Conservation (phyloP, 2,797 vertebrate species). For the Falco peregrinus region DNA sequence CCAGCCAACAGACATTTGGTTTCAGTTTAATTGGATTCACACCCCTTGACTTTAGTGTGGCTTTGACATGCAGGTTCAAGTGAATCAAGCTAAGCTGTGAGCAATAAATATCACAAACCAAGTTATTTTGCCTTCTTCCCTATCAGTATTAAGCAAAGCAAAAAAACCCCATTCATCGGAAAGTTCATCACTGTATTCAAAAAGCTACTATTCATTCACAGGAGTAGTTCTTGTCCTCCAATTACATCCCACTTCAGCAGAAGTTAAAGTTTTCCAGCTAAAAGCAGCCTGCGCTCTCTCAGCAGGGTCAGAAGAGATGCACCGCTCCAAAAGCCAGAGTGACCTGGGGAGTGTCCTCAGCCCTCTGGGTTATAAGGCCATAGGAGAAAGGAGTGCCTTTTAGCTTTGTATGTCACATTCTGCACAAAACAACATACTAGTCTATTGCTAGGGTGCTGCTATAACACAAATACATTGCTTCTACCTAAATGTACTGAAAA, state of each 20-base stretch:
- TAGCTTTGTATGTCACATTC: not conserved
- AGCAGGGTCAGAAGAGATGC: not conserved
- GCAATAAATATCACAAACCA: not conserved
- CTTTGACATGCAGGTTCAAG: conserved; percentile 13
- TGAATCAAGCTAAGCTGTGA: not conserved
- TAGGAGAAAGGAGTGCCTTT: accelerated
- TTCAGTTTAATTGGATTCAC: not conserved
- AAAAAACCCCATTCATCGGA: not conserved
- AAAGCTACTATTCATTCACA: not conserved
- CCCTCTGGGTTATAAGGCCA: not conserved
- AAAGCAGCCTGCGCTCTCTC: not conserved
- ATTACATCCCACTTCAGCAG: not conserved
- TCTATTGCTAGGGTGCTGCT: not conserved
- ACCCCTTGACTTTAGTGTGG: not conserved
- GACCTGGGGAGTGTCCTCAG: not conserved
- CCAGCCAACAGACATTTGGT: not conserved
- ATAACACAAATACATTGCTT: accelerated
- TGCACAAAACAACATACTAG: accelerated
- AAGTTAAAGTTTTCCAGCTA: not conserved
- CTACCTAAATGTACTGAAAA: accelerated
- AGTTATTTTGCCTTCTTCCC: not conserved
- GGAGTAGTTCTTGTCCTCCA: not conserved
- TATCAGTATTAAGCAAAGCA: not conserved
- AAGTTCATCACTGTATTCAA: not conserved
- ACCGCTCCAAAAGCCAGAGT: not conserved